phyloP scores from a whole-genome alignment of 2,113 vertebrate species.

The Arothron firmamentum region DNA sequence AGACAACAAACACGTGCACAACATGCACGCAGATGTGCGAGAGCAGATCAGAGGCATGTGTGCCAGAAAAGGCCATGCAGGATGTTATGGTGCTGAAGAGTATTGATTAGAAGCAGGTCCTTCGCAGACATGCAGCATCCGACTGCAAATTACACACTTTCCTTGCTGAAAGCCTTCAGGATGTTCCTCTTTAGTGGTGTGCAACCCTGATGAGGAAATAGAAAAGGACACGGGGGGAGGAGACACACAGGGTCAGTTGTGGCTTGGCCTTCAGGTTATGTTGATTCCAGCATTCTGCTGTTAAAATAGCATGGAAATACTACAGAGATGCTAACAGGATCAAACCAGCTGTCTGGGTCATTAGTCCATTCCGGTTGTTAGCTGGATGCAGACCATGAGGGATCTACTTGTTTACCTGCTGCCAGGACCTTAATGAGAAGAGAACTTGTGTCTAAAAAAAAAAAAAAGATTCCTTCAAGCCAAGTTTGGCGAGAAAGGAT shows the following conservation, averaged over 20 bases:
- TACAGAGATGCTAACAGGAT: not conserved
- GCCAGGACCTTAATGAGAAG: no score
- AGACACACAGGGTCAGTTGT: not conserved
- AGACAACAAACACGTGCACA: not conserved
- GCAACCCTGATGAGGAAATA: not conserved
- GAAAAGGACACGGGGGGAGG: not conserved
- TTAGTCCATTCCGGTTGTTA: no score
- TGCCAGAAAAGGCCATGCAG: conserved; percentile 15
- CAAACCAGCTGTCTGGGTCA: no score
- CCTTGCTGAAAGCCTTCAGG: not conserved
- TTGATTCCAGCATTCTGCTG: not conserved
- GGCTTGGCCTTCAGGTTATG: conserved; percentile 1
- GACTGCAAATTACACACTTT: conserved; percentile 32
- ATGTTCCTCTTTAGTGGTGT: not conserved
- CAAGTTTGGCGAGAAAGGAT: conserved; percentile 30
- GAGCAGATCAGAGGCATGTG: not conserved
- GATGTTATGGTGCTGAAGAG: not conserved
- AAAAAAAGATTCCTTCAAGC: no score
- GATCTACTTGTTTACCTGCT: no score
- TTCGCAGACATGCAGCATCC: not conserved
- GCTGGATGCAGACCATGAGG: not conserved
- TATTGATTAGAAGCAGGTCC: not conserved
- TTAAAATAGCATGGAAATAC: conserved; percentile 1
- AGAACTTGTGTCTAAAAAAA: no score
- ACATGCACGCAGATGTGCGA: not conserved